A percentile compares a stretch with the other conserved stretches of the same genome.
phyloP scores from a whole-genome alignment of 2,888 invertebrate genomes.

The Drosophila histrio region DNA sequence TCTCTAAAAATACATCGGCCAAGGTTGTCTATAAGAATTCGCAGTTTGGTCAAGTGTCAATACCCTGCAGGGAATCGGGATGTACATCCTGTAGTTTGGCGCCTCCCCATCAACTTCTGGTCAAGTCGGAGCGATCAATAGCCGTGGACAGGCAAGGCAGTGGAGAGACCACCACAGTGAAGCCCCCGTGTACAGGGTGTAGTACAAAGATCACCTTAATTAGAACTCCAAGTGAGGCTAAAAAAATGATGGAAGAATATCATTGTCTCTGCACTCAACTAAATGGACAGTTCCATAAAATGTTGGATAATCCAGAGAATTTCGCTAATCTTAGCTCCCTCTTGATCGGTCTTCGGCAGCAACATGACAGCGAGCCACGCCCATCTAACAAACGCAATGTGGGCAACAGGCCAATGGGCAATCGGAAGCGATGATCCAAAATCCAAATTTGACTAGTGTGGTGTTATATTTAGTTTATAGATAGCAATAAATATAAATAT shows the following conservation, averaged over 20 bases:
- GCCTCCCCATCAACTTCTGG: not conserved
- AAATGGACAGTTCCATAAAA: not conserved
- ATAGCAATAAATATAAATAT: no score
- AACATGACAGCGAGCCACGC: not conserved
- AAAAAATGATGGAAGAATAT: not conserved
- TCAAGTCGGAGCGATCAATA: not conserved
- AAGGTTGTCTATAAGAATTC: slow-evolving; percentile 29
- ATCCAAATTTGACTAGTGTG: not conserved
- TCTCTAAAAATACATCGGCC: not conserved
- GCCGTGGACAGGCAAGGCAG: no score
- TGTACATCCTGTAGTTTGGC: not conserved
- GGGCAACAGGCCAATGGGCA: not conserved
- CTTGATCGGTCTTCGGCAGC: not conserved
- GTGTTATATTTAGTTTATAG: no score
- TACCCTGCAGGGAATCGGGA: not conserved
- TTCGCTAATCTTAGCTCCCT: not conserved
- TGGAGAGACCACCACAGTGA: no score
- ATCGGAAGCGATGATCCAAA: not conserved
- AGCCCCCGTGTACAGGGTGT: not conserved
- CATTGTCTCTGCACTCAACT: slow-evolving; percentile 30
- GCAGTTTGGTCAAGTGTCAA: not conserved
- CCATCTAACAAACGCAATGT: not conserved
- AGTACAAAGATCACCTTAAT: not conserved
- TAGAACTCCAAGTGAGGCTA: not conserved
- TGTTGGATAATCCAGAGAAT: slow-evolving; percentile 7